These are phyloP conservation scores for Pachydiplax longipennis DNA, from an alignment of 2,888 invertebrate genomes.

Conservation along the genomic window DNA sequence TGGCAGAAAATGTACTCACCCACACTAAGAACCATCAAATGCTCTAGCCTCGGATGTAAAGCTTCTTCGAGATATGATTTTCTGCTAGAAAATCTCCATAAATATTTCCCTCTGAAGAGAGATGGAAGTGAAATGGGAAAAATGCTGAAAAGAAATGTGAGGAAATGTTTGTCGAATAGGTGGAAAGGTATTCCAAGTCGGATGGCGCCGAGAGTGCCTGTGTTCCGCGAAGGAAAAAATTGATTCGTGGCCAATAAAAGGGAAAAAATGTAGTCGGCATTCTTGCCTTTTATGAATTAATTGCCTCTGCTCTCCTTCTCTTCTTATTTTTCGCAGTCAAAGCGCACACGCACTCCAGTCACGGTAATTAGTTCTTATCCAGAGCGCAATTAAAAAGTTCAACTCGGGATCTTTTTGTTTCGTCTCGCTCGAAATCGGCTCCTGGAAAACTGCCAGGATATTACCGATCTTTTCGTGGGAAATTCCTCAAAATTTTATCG, in stretches of 20 bases:
- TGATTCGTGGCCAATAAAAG: constrained; percentile 14
- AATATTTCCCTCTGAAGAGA: background rate
- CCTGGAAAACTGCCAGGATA: constrained; percentile 22
- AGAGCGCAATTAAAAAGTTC: background rate
- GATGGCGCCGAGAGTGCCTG: background rate
- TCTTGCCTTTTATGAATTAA: constrained; percentile 41
- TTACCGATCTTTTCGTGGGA: background rate
- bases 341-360: constrained; percentile 17
- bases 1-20: background rate
- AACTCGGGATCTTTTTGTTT: background rate
- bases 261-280: background rate
- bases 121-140: background rate
- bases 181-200: background rate
- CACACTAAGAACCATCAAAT: background rate
- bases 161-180: background rate
- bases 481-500: background rate
- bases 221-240: background rate
- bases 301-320: background rate
- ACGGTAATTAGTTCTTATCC: constrained; percentile 21
- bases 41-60: background rate
- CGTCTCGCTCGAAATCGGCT: background rate
- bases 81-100: background rate
- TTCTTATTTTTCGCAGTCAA: background rate
- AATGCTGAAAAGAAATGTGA: background rate
- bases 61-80: background rate